phyloP scores from a whole-genome alignment of 2,797 vertebrate genomes.

The Sebastes kiyomatsui region DNA sequence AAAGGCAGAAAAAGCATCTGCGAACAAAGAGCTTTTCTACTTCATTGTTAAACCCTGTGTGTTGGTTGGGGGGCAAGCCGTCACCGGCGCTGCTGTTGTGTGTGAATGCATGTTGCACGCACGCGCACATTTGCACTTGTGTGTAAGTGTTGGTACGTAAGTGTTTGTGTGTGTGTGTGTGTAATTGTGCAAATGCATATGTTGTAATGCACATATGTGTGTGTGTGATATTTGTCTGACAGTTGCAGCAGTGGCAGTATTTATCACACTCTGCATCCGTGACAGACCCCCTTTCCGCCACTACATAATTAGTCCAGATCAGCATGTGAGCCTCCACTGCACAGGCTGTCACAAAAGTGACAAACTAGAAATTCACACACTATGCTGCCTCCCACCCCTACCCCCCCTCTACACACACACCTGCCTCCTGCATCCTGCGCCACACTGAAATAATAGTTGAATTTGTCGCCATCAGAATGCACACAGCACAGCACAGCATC shows the following conservation, averaged over 20 bases:
- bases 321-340: slow-evolving; percentile 85
- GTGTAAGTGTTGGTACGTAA: slow-evolving; percentile 41
- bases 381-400: slow-evolving; percentile 52
- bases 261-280: slow-evolving; percentile 84
- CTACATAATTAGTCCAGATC: slow-evolving; percentile 89
- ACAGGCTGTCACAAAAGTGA: slow-evolving; percentile 86
- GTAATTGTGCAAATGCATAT: slow-evolving; percentile 50
- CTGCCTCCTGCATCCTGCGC: slow-evolving; percentile 79
- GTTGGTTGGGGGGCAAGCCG: slow-evolving; percentile 74
- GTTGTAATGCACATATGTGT: slow-evolving; percentile 49
- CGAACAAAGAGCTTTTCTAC: slow-evolving; percentile 76
- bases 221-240: slow-evolving; percentile 82
- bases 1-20: slow-evolving; percentile 51
- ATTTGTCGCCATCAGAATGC: slow-evolving; percentile 84
- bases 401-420: slow-evolving; percentile 43
- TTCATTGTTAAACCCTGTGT: slow-evolving; percentile 78
- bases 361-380: slow-evolving; percentile 86
- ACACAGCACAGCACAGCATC: slow-evolving; percentile 67
- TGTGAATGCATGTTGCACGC: slow-evolving; percentile 63
- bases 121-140: slow-evolving; percentile 43
- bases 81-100: slow-evolving; percentile 62
- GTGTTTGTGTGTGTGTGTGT: slow-evolving; percentile 26
- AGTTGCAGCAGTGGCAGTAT: slow-evolving; percentile 83
- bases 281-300: slow-evolving; percentile 84
- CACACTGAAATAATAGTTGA: slow-evolving; percentile 84